Base-by-base conservation (phyloP, 2,888 invertebrate genomes). In the Caenorhabditis afra region DNA sequence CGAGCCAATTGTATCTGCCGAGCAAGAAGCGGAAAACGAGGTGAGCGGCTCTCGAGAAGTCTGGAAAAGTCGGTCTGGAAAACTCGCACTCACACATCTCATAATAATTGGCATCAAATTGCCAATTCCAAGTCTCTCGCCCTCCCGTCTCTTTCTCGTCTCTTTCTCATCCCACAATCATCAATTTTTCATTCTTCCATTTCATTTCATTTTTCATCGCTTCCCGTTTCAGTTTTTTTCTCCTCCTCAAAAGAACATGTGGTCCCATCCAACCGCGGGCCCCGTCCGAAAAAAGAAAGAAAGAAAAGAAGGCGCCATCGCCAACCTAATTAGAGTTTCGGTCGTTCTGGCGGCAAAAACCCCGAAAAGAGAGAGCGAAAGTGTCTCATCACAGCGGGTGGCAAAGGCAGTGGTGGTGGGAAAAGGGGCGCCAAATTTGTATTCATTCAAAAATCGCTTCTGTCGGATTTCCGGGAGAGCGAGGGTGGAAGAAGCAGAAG, bases 1-100 rank as follows among this genome's bases (percentile, higher is more conserved):
- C 84, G 12, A 84, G 82, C 65, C 83, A 83, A 37, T 71, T 86
- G 14, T 86, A 86, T 66, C 53, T 86, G 47, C 86, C 86, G 37
- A 66, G 74, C 23, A 85, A 83, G 62, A 85, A 80, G 65, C 58
- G 59, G 67, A 81, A 77, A 65, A 59, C 47, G 47, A 62, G 67
- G 81, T 81, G 39, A 22, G 79, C 64, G n/a, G 0, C 8, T 20
- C 35, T 55, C 45, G 3, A 37, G 18, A 50, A 8, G 5, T 12
- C 18, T n/a, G 16, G 59, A n/a, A 58, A 23, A 29, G 29, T 5
- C 14, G 1, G 58, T 55, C 18, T 57, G 35, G 18, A 55, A 37
- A 3, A 11, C 41, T 41, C 41, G 41, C 14, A 8, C 37, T 37
- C 37, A 18, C 47, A 8, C 29, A 44, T 12, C 23, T 59, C 39